These are phyloP conservation scores for Pangasius larnaudii DNA, from an alignment of 2,797 vertebrate genomes.

Conservation along the genomic window DNA sequence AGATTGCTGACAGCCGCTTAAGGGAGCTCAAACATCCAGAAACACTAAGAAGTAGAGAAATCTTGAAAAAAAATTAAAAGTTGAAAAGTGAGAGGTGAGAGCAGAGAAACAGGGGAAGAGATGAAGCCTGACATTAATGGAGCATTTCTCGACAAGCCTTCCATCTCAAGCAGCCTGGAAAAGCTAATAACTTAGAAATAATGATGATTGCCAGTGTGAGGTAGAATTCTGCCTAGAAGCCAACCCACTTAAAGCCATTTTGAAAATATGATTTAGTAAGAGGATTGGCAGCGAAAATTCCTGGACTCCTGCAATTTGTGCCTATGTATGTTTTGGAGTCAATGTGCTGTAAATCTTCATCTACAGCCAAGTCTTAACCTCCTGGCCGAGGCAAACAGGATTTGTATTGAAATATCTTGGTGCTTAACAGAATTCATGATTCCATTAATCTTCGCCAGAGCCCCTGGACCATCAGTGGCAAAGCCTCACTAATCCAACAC, in stretches of 20 bases:
- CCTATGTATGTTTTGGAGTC: background rate
- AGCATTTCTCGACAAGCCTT: background rate
- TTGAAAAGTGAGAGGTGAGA: background rate
- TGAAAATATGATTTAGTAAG: background rate
- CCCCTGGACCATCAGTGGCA: background rate
- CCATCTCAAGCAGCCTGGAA: constrained; percentile 33
- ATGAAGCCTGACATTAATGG: constrained; percentile 30
- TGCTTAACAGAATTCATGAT: too few relatives aligned
- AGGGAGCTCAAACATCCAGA: background rate
- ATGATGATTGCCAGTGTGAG: constrained; percentile 8
- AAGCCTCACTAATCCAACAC: background rate
- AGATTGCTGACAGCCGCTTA: background rate
- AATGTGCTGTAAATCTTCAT: background rate
- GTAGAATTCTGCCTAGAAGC: background rate
- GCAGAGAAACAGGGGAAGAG: background rate
- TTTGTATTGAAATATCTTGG: background rate
- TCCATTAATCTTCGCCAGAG: background rate
- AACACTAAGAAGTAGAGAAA: background rate
- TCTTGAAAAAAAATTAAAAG: background rate
- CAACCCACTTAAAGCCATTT: background rate
- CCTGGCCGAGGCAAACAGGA: background rate
- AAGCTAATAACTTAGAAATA: constrained; percentile 26
- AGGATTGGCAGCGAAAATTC: background rate
- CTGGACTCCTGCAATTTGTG: background rate
- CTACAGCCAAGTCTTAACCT: background rate